Percentiles rank a stretch among this genome's conserved stretches.
phyloP scores from a whole-genome alignment of 2,113 vertebrate species.

The Urocitellus parryii region DNA sequence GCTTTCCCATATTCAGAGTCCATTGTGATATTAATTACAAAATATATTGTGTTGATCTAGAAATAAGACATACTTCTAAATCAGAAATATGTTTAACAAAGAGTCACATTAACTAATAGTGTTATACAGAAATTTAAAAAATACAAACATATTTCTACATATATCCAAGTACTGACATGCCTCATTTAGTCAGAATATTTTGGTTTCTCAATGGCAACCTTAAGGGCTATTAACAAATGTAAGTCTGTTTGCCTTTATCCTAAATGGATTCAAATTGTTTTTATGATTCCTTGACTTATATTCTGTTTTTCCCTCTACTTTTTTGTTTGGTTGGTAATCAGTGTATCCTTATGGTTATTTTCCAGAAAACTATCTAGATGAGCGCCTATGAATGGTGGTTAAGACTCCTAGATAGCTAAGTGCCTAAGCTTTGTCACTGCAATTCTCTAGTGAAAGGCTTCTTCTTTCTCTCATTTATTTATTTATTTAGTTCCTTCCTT shows the following conservation, averaged over 20 bases:
- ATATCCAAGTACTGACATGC: not conserved
- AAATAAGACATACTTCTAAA: slow-evolving; percentile 22
- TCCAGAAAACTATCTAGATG: not conserved
- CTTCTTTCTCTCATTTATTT: not conserved
- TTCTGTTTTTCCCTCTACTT: not conserved
- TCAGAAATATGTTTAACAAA: slow-evolving; percentile 1
- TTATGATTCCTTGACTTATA: not conserved
- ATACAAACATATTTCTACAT: not conserved
- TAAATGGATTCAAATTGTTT: slow-evolving; percentile 25
- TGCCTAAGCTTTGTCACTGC: not conserved
- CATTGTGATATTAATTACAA: slow-evolving; percentile 10
- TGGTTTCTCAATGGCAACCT: not conserved
- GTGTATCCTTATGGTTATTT: slow-evolving; percentile 49
- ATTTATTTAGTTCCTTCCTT: too few relatives aligned
- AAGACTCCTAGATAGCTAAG: not conserved
- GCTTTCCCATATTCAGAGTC: not conserved
- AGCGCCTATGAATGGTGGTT: not conserved
- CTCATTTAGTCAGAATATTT: slow-evolving; percentile 27
- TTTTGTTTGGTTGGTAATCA: not conserved
- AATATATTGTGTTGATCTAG: slow-evolving; percentile 18
- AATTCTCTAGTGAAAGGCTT: not conserved
- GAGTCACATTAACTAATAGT: not conserved
- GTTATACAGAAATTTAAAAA: slow-evolving; percentile 30
- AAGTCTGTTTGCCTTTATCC: slow-evolving; percentile 11
- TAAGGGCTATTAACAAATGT: not conserved